Conservation (phyloP, 2,797 vertebrate genomes). For the Monodelphis domestica region DNA sequence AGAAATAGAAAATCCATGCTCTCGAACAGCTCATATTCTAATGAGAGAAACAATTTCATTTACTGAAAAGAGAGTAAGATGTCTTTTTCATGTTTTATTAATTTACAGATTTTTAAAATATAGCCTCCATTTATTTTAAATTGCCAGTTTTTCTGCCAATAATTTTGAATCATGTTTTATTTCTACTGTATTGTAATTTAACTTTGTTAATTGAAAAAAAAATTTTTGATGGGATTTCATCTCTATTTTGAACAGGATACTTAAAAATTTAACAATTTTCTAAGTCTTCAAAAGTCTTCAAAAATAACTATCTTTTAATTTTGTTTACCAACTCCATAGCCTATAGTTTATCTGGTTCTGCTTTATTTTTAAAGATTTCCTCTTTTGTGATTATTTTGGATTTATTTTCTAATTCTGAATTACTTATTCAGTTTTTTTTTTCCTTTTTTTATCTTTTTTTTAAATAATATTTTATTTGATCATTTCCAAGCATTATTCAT, state of each 20-base stretch:
- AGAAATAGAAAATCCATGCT: background rate
- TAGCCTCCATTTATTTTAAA: background rate
- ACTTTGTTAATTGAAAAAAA: background rate
- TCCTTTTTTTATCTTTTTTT: too few species aligned
- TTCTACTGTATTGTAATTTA: background rate
- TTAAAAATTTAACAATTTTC: background rate
- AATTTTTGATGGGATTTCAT: background rate
- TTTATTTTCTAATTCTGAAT: background rate
- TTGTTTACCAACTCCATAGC: background rate
- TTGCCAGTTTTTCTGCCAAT: background rate
- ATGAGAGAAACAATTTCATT: background rate
- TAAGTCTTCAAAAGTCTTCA: background rate
- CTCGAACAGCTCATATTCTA: background rate
- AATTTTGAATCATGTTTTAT: background rate
- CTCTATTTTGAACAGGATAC: background rate
- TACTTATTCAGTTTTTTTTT: background rate
- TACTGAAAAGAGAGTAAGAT: background rate
- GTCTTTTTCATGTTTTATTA: background rate
- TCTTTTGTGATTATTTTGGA: background rate
- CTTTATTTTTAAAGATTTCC: background rate
- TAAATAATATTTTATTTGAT: too few species aligned
- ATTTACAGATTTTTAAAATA: background rate
- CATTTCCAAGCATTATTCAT: too few species aligned
- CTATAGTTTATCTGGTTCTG: background rate
- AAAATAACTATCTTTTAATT: conserved; percentile 5